Base-by-base conservation (phyloP, 2,113 vertebrate species). In the Chrysochloris asiatica region DNA sequence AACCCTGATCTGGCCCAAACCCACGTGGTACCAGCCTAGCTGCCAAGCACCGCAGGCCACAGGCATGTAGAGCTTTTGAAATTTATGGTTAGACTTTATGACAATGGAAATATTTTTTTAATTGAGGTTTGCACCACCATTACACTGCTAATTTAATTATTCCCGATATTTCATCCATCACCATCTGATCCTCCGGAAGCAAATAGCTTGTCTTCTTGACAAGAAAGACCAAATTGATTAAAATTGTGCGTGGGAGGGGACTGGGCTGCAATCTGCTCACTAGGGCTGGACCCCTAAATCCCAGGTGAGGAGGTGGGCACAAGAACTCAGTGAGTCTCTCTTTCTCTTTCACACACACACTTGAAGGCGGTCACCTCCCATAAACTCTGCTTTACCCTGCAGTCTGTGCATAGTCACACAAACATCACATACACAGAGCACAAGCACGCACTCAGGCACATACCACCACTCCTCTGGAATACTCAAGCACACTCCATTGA, bases 111-210 rank as follows among this genome's bases (percentile, higher is more conserved):
- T 96, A 97, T 96, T 96, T 96, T 96, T 97, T 97, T 96, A 97
- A 97, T 97, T 96, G 96, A 96, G 94, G 90, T 89, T 96, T 96
- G 95, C 95, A 96, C 96, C 95, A 95, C 95, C 96, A 96, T 97
- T 97, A 97, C 96, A 95, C 95, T 96, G 94, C 95, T 97, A 97
- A 97, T 97, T 97, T 96, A 97, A 97, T 97, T 97, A 97, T 95
- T 95, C 93, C 72, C 93, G 95, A 93, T 95, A 96, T 96, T 96
- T 96, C 96, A 97, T 97, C 95, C 90, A 95, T 97, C 96, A 96
- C 94, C 91, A 96, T 96, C 95, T 96, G 93, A 96, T 96, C 90
- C 89, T 92, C 67, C 88, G 88, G 92, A 94, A 96, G 96, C 92
- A 96, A 88, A 94, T 90, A 96, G 95, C 95, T 95, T 94, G 94